Conservation (phyloP, 1,140 invertebrate genomes). For the Penaeus vannamei region DNA sequence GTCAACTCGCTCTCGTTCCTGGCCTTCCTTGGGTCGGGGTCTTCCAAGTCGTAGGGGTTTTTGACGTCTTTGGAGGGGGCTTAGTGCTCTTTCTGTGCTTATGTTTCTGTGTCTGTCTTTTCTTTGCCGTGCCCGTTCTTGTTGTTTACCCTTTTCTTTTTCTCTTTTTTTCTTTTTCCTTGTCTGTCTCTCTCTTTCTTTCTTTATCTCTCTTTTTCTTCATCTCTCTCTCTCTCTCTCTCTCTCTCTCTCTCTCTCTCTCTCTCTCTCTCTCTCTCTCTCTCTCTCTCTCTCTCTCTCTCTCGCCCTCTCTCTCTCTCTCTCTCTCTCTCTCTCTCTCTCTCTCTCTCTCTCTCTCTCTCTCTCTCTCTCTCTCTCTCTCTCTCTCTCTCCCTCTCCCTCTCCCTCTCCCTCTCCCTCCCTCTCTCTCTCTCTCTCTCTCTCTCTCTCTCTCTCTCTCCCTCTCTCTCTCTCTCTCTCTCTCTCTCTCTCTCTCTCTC, state of each 20-base stretch:
- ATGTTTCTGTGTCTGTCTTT: too few relatives aligned
- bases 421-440: conserved; percentile 30
- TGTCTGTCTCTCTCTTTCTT: too few relatives aligned
- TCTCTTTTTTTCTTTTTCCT: too few relatives aligned
- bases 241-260: conserved; percentile 17
- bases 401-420: neutral
- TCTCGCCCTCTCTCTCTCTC: neutral
- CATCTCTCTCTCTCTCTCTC: neutral
- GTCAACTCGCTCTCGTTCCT: neutral
- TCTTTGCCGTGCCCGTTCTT: too few relatives aligned
- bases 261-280: neutral
- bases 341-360: conserved; percentile 29
- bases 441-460: neutral
- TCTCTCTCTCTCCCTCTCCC: conserved; percentile 6
- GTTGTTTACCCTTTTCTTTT: too few relatives aligned
- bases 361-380: conserved; percentile 10
- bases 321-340: neutral
- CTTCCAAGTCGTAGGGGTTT: neutral
- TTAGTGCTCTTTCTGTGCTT: too few relatives aligned
- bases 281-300: conserved; percentile 5
- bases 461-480: neutral
- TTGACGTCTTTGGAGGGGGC: neutral
- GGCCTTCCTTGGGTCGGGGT: neutral
- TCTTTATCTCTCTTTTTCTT: neutral
- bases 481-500: conserved; percentile 6